Conservation (phyloP, 2,888 invertebrate species). For the Cecidostiba fungosa region DNA sequence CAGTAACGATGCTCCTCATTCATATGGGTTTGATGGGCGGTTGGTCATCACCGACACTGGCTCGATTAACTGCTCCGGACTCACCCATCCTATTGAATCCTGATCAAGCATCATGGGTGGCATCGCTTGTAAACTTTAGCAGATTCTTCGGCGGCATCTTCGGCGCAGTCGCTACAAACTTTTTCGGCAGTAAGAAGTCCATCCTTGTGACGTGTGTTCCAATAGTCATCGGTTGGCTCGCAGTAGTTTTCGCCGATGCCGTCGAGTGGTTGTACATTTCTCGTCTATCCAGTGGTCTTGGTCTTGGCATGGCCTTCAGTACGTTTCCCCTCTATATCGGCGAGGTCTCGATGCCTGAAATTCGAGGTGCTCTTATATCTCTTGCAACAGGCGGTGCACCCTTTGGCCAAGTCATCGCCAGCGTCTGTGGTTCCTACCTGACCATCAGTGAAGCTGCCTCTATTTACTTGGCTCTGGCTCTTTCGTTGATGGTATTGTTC, state of each 20-base stretch:
- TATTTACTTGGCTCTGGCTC: constrained; percentile 69
- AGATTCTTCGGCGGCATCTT: constrained; percentile 68
- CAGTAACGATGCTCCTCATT: constrained; percentile 69
- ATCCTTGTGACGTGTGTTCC: constrained; percentile 67
- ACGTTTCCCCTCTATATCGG: constrained; percentile 72
- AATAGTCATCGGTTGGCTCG: constrained; percentile 67
- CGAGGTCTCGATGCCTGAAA: constrained; percentile 71
- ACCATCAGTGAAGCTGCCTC: constrained; percentile 69
- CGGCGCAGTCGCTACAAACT: constrained; percentile 66
- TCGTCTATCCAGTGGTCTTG: constrained; percentile 67
- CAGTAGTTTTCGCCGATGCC: constrained; percentile 65
- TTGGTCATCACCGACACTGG: constrained; percentile 71
- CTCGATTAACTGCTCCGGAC: constrained; percentile 65
- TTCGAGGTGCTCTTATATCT: constrained; percentile 73
- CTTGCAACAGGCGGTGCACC: constrained; percentile 72
- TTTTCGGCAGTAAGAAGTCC: constrained; percentile 68
- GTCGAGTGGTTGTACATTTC: constrained; percentile 68
- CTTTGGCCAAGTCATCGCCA: constrained; percentile 72
- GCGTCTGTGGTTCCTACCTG: constrained; percentile 69
- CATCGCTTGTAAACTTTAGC: constrained; percentile 69
- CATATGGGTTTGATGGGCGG: constrained; percentile 70
- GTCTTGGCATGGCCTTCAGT: constrained; percentile 70
- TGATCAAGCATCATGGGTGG: constrained; percentile 71
- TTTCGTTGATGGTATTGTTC: constrained; percentile 69
- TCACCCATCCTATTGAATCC: constrained; percentile 65